Evolutionary conservation across 1,140 invertebrate genomes (phyloP), one percentile per base, ranked within the genome.

Genomic region (Cephus cinctus): DNA sequence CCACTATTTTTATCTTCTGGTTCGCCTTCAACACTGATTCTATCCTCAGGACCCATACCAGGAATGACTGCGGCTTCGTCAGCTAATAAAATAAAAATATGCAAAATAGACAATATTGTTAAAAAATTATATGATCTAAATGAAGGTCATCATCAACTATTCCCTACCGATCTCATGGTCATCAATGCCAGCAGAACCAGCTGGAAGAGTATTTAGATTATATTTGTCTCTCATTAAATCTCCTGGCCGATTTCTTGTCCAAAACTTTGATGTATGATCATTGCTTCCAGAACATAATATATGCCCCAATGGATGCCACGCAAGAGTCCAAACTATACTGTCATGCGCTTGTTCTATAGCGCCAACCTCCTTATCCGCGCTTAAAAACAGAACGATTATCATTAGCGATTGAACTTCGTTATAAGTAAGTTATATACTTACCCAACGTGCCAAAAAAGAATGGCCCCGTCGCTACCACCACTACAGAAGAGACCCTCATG

Each of bases 291-390:
- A 97, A 64, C 94, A 97, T 2, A 99, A 77, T 58, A 99, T 98
- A 70, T 99, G 98, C 4, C 98, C 98, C 4, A 99, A 73, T 1
- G 98, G 98, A 83, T 99, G 98, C 97, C 98, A 99, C 15, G 94
- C 92, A 53, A 99, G 78, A 11, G 94, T 93, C 97, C 97, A 99
- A 1, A 99, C 94, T 67, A 98, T 98, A 61, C 94, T 97, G 73
- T 99, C 97, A 75, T 99, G 97, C 18, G 96, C 97, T 65, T 95
- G 89, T 77, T 99, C 96, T 64, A 99, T 97, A 18, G 90, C 87
- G 3, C 96, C 97, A 20, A 99, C 90, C 82, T 99, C 97, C 76
- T 98, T 97, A 63, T 98, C 95, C 53, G 92, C 92, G 3, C 94
- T 94, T 58, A 40, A 73, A 66, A 54, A 52, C n/a, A 46, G 43